Conservation (phyloP, 2,797 vertebrate species). For the Falco peregrinus region DNA sequence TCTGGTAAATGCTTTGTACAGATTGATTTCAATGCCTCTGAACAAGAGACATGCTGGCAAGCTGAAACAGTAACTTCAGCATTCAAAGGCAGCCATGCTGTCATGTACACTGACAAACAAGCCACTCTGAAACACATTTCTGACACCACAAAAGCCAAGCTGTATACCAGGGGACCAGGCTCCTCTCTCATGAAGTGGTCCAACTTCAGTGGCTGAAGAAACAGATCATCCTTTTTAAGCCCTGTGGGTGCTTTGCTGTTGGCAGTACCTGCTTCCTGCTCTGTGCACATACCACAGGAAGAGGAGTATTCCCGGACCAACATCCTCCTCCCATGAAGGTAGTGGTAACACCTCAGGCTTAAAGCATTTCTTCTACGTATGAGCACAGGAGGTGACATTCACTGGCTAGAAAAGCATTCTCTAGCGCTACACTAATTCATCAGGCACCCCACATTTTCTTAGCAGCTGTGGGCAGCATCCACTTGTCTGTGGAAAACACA, state of each 20-base stretch:
- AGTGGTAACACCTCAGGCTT: not conserved
- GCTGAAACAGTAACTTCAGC: not conserved
- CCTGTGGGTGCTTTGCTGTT: not conserved
- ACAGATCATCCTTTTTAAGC: not conserved
- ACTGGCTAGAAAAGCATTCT: not conserved
- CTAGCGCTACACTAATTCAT: not conserved
- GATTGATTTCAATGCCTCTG: not conserved
- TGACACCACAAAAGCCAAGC: not conserved
- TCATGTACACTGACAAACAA: not conserved
- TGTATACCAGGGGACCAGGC: not conserved
- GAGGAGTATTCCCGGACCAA: not conserved
- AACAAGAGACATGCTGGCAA: not conserved
- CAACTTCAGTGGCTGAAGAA: not conserved
- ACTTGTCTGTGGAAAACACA: not conserved
- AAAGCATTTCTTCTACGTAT: not conserved
- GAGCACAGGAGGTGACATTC: not conserved
- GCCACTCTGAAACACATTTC: not conserved
- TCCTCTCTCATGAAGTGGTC: not conserved
- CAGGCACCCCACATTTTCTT: not conserved
- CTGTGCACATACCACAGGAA: not conserved
- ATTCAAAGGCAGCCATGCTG: not conserved
- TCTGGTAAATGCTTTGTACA: not conserved
- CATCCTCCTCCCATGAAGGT: rapidly evolving
- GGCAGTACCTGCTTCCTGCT: not conserved
- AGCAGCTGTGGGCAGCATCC: not conserved